A percentile compares a stretch with the other conserved stretches of the same genome.
Conservation (phyloP, 2,797 vertebrate species). For the Eulemur albifrons region DNA sequence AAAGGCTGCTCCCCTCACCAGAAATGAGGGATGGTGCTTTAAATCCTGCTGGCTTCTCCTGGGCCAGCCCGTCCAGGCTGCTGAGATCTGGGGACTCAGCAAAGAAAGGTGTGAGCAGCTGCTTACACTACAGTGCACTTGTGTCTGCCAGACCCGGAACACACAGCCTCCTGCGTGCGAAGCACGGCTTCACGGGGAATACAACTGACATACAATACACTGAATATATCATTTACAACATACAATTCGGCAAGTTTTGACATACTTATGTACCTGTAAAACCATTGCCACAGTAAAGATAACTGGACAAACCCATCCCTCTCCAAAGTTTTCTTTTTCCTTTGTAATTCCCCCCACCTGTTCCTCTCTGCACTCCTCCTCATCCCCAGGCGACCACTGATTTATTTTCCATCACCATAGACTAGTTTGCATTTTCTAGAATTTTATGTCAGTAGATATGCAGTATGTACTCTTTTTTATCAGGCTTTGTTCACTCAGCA, state of each 20-base stretch:
- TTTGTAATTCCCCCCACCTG: background rate
- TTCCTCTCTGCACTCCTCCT: background rate
- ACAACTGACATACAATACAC: background rate
- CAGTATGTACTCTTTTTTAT: background rate
- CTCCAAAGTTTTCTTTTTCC: background rate
- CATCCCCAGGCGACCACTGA: background rate
- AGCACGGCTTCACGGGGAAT: background rate
- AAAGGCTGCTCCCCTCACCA: background rate
- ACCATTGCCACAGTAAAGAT: background rate
- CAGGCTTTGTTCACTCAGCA: background rate
- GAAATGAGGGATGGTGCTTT: background rate
- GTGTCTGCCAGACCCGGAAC: background rate
- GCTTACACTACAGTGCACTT: background rate
- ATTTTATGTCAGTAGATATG: background rate
- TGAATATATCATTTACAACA: background rate
- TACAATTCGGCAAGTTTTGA: background rate
- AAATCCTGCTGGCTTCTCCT: background rate
- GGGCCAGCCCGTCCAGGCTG: background rate
- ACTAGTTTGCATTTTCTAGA: background rate
- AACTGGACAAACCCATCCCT: background rate
- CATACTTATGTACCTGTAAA: background rate
- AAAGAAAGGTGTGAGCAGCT: background rate
- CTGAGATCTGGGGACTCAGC: background rate
- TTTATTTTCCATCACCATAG: background rate
- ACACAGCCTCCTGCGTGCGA: background rate